Conservation (phyloP, 2,113 vertebrate species). For the Salvelinus alpinus region DNA sequence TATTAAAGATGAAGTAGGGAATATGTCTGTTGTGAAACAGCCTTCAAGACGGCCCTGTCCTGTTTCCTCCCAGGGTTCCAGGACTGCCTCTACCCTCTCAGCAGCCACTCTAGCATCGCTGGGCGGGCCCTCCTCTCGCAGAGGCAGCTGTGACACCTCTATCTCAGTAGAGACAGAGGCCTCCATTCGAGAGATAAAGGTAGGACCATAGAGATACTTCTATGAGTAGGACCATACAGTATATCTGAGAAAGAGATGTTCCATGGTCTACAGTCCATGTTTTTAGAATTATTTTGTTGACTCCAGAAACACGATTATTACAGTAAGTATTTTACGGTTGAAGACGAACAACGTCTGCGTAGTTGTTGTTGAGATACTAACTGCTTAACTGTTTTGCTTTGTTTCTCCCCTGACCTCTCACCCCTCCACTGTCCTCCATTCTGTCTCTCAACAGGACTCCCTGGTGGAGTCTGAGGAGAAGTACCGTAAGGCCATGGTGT, state of each 20-base stretch:
- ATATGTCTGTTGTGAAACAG: neutral
- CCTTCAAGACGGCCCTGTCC: neutral
- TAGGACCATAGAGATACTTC: constrained; percentile 35
- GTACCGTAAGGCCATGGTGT: constrained; percentile 91
- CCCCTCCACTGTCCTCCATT: neutral
- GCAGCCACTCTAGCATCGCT: constrained; percentile 88
- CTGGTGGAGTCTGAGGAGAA: constrained; percentile 86
- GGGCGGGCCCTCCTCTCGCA: constrained; percentile 85
- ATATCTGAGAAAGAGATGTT: neutral
- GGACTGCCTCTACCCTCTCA: constrained; percentile 83
- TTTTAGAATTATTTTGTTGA: neutral
- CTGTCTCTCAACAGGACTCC: constrained; percentile 76
- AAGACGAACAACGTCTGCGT: neutral
- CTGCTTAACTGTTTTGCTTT: too few species aligned
- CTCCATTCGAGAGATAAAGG: constrained; percentile 93
- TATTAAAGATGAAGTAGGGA: too few species aligned
- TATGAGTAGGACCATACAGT: too few species aligned
- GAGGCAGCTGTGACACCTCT: constrained; percentile 90
- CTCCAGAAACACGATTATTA: neutral
- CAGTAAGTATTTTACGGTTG: neutral
- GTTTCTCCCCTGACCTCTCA: too few species aligned
- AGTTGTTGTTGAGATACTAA: too few species aligned
- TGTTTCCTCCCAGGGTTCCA: constrained; percentile 72
- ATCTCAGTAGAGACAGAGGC: constrained; percentile 89
- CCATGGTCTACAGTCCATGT: neutral